Evolutionary conservation across 37 sponge, comb jelly and placozoan species (phyloP).

Genomic region (Lycopodina hypogea): DNA sequence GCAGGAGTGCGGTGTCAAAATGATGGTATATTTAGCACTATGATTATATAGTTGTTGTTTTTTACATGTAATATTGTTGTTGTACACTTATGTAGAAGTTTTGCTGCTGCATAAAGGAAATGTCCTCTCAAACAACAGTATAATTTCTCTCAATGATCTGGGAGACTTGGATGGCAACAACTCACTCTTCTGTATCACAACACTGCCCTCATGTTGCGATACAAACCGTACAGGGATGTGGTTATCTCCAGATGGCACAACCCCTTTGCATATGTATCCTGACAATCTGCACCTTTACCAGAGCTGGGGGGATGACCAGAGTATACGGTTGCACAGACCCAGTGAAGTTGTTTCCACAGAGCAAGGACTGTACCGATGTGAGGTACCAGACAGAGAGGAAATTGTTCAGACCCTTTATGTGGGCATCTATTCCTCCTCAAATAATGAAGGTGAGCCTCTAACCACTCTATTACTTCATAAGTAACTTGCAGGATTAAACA

Average conservation of each 20-base stretch:
- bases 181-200: not conserved
- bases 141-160: not conserved
- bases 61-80: too few species aligned
- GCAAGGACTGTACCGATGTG: slow-evolving; percentile 11
- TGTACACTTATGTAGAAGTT: not conserved
- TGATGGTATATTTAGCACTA: not conserved
- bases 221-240: slow-evolving; percentile 13
- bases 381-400: slow-evolving; percentile 5
- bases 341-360: not conserved
- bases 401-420: slow-evolving; percentile 13
- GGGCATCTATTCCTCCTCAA: not conserved
- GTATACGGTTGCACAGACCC: slow-evolving; percentile 2
- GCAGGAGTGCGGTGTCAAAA: slow-evolving; percentile 1
- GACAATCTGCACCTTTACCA: not conserved
- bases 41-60: not conserved
- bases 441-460: not conserved
- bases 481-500: not conserved
- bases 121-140: not conserved
- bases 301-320: slow-evolving; percentile 7
- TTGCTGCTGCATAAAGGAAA: not conserved
- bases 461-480: not conserved
- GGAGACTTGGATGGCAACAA: not conserved
- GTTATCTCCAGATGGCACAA: not conserved
- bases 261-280: not conserved
- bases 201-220: not conserved